A percentile compares a stretch with the other conserved stretches of the same genome.
Conservation (phyloP, 2,888 invertebrate genomes). For the Tribolium freemani region DNA sequence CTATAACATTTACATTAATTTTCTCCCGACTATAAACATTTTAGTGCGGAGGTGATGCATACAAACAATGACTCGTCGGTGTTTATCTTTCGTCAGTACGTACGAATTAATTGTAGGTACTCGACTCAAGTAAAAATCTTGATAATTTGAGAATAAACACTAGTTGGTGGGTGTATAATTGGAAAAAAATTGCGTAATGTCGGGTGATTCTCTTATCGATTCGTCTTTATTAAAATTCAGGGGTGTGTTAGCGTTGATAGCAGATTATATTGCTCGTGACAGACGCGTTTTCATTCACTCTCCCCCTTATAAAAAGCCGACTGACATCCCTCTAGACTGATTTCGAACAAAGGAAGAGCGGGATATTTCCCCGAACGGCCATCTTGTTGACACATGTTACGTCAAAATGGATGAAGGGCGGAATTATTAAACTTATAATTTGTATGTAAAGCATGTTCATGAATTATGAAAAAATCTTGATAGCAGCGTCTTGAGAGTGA, state of each 20-base stretch:
- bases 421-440: constrained; percentile 39
- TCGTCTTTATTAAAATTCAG: constrained; percentile 59
- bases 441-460: constrained; percentile 24
- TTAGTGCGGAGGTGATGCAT: constrained; percentile 9
- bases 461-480: neutral
- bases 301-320: constrained; percentile 53
- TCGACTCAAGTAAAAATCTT: neutral
- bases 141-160: constrained; percentile 2
- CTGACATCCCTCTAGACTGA: constrained; percentile 52
- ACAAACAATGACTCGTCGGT: constrained; percentile 14
- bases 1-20: constrained; percentile 39
- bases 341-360: constrained; percentile 51
- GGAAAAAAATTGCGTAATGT: constrained; percentile 26
- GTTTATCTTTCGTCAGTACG: constrained; percentile 1
- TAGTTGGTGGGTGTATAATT: neutral
- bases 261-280: constrained; percentile 63
- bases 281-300: constrained; percentile 60
- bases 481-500: constrained; percentile 7
- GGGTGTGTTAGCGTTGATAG: constrained; percentile 60
- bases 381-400: constrained; percentile 54
- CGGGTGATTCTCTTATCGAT: constrained; percentile 52
- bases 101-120: neutral
- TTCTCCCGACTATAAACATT: constrained; percentile 25
- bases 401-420: constrained; percentile 46
- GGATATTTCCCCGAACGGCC: constrained; percentile 48